A percentile compares a stretch with the other conserved stretches of the same genome.
Evolutionary conservation across 2,797 vertebrate genomes (phyloP).

Genomic region (Cirrhinus molitorella): DNA sequence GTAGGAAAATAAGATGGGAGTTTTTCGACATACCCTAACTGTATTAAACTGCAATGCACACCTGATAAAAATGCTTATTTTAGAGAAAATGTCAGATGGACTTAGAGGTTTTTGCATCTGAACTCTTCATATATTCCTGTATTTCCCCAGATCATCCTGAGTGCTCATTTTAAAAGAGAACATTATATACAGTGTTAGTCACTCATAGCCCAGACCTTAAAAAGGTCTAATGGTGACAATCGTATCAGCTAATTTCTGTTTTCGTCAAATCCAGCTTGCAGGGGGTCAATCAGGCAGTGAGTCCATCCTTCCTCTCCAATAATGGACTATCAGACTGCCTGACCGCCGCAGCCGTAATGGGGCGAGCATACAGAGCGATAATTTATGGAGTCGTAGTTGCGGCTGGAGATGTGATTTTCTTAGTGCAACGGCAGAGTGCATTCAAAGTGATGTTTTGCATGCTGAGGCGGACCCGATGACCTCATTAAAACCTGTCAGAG

Average conservation of each 20-base stretch:
- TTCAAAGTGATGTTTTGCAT: conserved; percentile 53
- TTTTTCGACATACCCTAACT: too few relatives aligned
- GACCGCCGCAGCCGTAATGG: conserved; percentile 39
- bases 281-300: conserved; percentile 23
- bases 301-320: conserved; percentile 13
- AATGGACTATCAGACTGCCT: conserved; percentile 49
- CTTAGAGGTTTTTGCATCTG: too few relatives aligned
- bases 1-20: too few relatives aligned
- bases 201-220: not conserved
- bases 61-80: too few relatives aligned
- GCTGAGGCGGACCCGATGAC: conserved; percentile 52
- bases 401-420: conserved; percentile 42
- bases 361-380: conserved; percentile 34
- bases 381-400: conserved; percentile 47
- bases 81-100: too few relatives aligned
- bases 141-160: not conserved
- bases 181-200: not conserved
- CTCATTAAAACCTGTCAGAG: conserved; percentile 60
- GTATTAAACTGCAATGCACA: too few relatives aligned
- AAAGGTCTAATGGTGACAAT: conserved; percentile 23
- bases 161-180: not conserved
- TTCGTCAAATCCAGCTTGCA: conserved; percentile 12
- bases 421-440: conserved; percentile 24
- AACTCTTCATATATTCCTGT: not conserved
- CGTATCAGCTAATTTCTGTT: conserved; percentile 30